These are phyloP conservation scores for Hyles lineata DNA, from an alignment of 2,888 invertebrate genomes.

Conservation along the genomic window DNA sequence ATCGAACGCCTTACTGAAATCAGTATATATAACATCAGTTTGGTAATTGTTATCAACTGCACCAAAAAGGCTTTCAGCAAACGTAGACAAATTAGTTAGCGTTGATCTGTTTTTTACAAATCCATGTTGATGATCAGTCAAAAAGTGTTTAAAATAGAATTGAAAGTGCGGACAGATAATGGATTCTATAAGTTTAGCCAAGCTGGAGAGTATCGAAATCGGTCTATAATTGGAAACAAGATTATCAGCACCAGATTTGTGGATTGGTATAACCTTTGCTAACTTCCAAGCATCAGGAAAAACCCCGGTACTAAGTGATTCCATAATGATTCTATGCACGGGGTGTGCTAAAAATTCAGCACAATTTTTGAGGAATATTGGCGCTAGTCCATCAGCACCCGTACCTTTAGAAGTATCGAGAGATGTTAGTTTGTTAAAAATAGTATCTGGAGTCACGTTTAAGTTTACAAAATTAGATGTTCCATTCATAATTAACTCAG, in stretches of 20 bases:
- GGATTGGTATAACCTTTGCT: background rate
- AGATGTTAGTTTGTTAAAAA: background rate
- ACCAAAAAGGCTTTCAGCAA: background rate
- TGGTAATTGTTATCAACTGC: background rate
- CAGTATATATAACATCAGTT: background rate
- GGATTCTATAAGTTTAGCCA: too few species aligned
- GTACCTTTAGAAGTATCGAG: background rate
- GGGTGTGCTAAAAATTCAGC: background rate
- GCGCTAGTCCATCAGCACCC: background rate
- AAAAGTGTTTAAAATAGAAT: background rate
- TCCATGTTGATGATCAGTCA: too few species aligned
- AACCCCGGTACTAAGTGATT: background rate
- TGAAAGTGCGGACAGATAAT: too few species aligned
- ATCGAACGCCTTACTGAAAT: background rate
- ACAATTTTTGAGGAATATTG: background rate
- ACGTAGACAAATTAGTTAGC: background rate
- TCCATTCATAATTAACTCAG: background rate
- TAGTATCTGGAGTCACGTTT: background rate
- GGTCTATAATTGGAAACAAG: background rate
- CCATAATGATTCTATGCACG: background rate
- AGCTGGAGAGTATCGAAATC: too few species aligned
- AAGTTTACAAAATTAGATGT: background rate
- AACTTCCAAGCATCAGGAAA: background rate
- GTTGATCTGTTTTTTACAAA: conserved; percentile 5
- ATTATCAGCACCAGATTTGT: background rate